Evolutionary conservation across 2,797 vertebrate species (phyloP), one percentile per base, ranked within the genome.

Genomic region (Microctenopoma steveboyesi): DNA sequence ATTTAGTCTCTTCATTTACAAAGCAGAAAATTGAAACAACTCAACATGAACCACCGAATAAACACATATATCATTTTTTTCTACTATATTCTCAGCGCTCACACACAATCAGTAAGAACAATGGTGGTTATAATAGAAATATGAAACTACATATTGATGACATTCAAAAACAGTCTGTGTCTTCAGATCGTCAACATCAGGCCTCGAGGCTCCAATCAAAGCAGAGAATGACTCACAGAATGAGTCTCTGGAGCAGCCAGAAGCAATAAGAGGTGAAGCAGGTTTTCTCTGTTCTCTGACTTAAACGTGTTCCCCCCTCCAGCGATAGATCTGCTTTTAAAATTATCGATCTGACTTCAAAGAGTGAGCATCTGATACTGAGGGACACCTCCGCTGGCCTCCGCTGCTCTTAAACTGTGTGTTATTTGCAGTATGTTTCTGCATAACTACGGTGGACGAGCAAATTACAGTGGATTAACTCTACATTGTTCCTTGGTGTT

Each of bases 391-490:
- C 22, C 22, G 22, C 22, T 8, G 49, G 18, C 16, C 64, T 46
- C 30, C 42, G 30, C 30, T 47, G 56, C 35, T 40, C 22, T 72
- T 52, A 49, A 69, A 67, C 27, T 2, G 1, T 49, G 12, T 59
- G 7, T 60, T 68, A 40, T 76, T 69, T 83, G 64, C 40, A 76
- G 13, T 54, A 42, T 18, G 7, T 66, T 37, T 67, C 54, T 69
- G 39, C 25, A 75, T 62, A 78, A 72, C 66, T 65, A 56, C 68
- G 55, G 55, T 42, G 73, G 84, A 86, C 42, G 1, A 84, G 74
- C 60, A 91, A 91, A 91, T 91, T 89, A 74, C 74, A 80, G 88
- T 86, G 78, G 85, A 83, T 88, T 88, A 83, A 80, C 64, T 80
- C 64, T 9, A 69, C 81, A 90, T 89, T 88, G 89, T 90, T 88